phyloP scores from a whole-genome alignment of 2,113 vertebrate genomes.

The Osmerus eperlanus region DNA sequence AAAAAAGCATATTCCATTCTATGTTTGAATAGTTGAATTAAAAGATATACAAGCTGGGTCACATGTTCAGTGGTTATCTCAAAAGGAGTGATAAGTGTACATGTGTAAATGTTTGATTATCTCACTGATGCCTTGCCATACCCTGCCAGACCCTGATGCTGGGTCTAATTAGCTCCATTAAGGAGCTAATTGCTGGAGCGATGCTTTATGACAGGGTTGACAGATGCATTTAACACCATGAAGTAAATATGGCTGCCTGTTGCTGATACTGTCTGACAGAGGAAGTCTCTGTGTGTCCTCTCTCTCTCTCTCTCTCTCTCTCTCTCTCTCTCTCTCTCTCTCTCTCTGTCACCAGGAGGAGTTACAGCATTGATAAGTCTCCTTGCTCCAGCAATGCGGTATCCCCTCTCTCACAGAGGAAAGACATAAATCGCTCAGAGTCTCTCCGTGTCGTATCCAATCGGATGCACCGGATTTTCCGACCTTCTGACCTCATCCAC shows the following conservation, averaged over 20 bases:
- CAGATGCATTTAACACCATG: background rate
- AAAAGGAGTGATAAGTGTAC: too few relatives aligned
- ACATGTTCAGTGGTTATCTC: too few relatives aligned
- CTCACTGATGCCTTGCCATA: too few relatives aligned
- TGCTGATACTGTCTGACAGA: background rate
- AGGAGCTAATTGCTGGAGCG: background rate
- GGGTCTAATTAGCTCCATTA: too few relatives aligned
- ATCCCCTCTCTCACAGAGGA: slow-evolving; percentile 82
- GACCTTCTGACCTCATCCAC: slow-evolving; percentile 93
- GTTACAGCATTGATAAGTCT: slow-evolving; percentile 92
- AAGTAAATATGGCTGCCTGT: background rate
- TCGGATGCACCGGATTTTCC: slow-evolving; percentile 89
- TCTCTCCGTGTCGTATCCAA: slow-evolving; percentile 82
- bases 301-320: background rate
- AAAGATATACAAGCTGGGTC: too few relatives aligned
- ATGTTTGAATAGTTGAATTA: too few relatives aligned
- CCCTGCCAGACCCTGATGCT: background rate
- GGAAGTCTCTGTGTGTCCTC: background rate
- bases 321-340: accelerated
- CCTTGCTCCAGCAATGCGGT: slow-evolving; percentile 78
- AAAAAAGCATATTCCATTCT: too few relatives aligned
- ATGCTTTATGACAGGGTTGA: slow-evolving; percentile 2
- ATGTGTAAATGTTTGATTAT: too few relatives aligned
- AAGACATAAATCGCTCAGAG: slow-evolving; percentile 90
- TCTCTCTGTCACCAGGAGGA: slow-evolving; percentile 74